phyloP scores from a whole-genome alignment of 2,113 vertebrate genomes.

The Eudorcas thomsonii region DNA sequence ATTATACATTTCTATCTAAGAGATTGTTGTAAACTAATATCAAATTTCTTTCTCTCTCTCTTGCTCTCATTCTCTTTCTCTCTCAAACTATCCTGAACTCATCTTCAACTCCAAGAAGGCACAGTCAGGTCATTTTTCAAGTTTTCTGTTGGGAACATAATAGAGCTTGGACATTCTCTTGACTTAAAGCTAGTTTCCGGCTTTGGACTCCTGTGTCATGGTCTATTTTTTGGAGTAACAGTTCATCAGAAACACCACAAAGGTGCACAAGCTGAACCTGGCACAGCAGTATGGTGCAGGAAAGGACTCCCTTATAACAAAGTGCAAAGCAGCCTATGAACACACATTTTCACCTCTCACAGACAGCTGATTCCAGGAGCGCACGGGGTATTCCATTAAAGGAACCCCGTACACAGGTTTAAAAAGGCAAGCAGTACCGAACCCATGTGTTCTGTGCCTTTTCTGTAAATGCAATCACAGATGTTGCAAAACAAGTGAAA shows the following conservation, averaged over 20 bases:
- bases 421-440: not conserved
- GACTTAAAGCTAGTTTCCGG: not conserved
- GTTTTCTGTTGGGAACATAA: not conserved
- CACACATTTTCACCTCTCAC: fast-evolving
- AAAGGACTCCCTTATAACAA: not conserved
- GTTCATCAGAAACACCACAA: not conserved
- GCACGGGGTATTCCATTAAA: fast-evolving
- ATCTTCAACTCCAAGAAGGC: not conserved
- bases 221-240: not conserved
- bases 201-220: not conserved
- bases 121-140: not conserved
- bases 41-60: not conserved
- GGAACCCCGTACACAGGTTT: not conserved
- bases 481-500: not conserved
- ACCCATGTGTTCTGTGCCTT: not conserved
- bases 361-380: not conserved
- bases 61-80: not conserved
- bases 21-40: not conserved
- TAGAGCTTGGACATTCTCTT: not conserved
- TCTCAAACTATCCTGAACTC: not conserved
- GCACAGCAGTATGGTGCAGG: not conserved
- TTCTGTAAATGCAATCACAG: not conserved
- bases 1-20: not conserved
- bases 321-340: not conserved
- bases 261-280: not conserved